Base-by-base conservation (phyloP, 2,113 vertebrate species). In the Pseudopodoces humilis region DNA sequence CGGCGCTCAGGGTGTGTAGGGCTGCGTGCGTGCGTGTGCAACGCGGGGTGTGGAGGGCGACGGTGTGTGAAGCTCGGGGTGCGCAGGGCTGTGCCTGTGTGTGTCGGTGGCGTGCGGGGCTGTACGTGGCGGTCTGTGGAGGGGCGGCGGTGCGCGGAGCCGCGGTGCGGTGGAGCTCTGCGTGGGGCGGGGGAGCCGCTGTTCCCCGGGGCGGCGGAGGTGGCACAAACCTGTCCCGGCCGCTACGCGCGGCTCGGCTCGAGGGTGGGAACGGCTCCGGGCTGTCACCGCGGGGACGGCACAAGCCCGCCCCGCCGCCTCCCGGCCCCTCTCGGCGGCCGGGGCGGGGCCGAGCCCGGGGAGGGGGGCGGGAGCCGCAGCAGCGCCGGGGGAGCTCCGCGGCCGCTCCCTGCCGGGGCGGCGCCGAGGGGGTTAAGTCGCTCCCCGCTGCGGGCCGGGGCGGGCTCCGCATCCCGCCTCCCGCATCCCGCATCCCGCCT, bases 341-440 rank as follows among this genome's bases (percentile, higher is more conserved):
- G 41, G 52, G 87, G 90, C 86, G 90, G 69, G 90, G 79, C 87
- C 62, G 67, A 37, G 58, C 31, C 33, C 55, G 72, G 78, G 55
- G 46, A 60, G 59, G 20, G 6, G 43, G 69, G 50, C 49, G 49
- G 68, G 49, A 70, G 68, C 68, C 68, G 68, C 68, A 59, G 33
- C 78, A 39, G 53, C 55, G 22, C 65, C 60, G 37, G 35, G 37
- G 52, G 17, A 43, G 83, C 71, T 44, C 74, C 27, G 46, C 72
- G 30, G 77, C 47, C 63, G 55, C 52, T 86, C 37, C 62, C 28
- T 43, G 35, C 6, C 41, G 58, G 35, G 59, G 65, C 67, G 87
- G 94, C 53, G 39, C 78, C 33, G 83, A 90, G 18, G 22, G 91
- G 88, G 92, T 93, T 91, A 93, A 89, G 56, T 39, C 85, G 50